These are phyloP conservation scores for Esox masquinongy DNA, from an alignment of 2,797 vertebrate species.

Conservation along the genomic window DNA sequence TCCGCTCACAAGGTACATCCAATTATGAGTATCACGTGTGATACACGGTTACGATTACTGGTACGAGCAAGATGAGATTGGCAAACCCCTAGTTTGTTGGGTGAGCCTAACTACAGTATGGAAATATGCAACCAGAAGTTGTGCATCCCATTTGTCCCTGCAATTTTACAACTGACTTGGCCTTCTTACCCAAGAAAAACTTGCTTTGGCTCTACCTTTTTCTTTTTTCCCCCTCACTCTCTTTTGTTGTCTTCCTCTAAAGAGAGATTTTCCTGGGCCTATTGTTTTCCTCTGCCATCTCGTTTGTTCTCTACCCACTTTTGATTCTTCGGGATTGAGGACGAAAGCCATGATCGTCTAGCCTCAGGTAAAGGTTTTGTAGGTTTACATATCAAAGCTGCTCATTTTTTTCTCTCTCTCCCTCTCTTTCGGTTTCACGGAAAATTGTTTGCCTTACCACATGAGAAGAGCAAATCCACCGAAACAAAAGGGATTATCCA, in stretches of 20 bases:
- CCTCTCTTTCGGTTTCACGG: slow-evolving; percentile 29
- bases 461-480: slow-evolving; percentile 49
- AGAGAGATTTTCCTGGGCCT: slow-evolving; percentile 52
- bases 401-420: slow-evolving; percentile 45
- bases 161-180: neutral
- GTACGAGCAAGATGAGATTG: too few relatives aligned
- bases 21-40: too few relatives aligned
- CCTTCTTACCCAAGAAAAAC: too few relatives aligned
- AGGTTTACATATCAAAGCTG: slow-evolving; percentile 64
- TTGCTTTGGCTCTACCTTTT: neutral
- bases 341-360: slow-evolving; percentile 53
- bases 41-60: too few relatives aligned
- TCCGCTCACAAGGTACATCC: too few relatives aligned
- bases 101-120: neutral
- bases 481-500: slow-evolving; percentile 61
- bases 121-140: neutral
- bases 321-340: slow-evolving; percentile 52
- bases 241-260: slow-evolving; percentile 42
- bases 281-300: slow-evolving; percentile 45
- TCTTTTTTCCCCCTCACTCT: neutral
- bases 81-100: neutral
- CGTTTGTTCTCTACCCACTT: slow-evolving; percentile 53
- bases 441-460: slow-evolving; percentile 49
- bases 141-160: neutral
- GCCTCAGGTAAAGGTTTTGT: slow-evolving; percentile 59